Conservation (phyloP, 1,140 invertebrate species). For the Phocides pigmalion region DNA sequence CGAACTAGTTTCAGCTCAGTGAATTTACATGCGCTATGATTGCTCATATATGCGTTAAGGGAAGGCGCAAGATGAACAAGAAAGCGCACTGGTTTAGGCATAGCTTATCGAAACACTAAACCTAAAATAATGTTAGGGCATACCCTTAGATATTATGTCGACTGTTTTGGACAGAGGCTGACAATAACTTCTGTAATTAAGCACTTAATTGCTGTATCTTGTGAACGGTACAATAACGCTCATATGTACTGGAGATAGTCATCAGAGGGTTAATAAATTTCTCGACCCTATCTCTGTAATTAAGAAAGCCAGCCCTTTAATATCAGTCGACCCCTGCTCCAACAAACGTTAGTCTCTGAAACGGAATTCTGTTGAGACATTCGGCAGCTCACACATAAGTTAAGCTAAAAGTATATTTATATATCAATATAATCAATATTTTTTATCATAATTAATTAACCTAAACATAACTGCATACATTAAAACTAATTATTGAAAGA, state of each 20-base stretch:
- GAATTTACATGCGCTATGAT: too few relatives aligned
- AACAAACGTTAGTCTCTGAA: constrained; percentile 6
- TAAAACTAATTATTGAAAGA: too few relatives aligned
- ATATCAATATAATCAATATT: too few relatives aligned
- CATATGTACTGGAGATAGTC: constrained; percentile 30
- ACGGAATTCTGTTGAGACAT: background rate
- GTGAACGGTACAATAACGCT: constrained; percentile 41
- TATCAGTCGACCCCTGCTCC: constrained; percentile 31
- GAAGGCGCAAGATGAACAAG: too few relatives aligned
- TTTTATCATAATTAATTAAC: too few relatives aligned
- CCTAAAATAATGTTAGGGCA: too few relatives aligned
- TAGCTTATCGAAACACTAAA: too few relatives aligned
- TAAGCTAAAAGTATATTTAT: background rate
- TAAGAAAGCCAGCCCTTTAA: constrained; percentile 39
- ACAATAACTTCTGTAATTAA: constrained; percentile 41
- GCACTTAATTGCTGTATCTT: constrained; percentile 36
- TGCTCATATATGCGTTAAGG: too few relatives aligned
- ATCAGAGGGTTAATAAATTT: constrained; percentile 42
- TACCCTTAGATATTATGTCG: background rate
- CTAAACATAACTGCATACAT: too few relatives aligned
- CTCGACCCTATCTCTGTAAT: constrained; percentile 38
- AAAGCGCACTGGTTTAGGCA: too few relatives aligned
- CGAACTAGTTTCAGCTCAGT: too few relatives aligned
- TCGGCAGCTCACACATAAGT: background rate
- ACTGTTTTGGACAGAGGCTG: background rate